These are phyloP conservation scores for Salpingus planirostris DNA, from an alignment of 2,888 invertebrate genomes.

Conservation along the genomic window DNA sequence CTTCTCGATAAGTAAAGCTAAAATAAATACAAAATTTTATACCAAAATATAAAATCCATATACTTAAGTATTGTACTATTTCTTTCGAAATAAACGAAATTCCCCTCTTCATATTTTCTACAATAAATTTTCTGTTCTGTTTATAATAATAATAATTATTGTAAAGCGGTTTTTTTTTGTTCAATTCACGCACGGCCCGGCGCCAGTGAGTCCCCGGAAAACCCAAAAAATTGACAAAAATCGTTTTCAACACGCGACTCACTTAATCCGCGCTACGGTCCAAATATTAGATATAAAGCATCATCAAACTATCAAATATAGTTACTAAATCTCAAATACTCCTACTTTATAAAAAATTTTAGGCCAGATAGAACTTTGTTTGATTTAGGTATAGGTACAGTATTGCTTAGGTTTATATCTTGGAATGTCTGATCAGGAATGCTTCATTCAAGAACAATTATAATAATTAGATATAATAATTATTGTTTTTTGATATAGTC, in stretches of 20 bases:
- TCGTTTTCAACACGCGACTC: slow-evolving; percentile 14
- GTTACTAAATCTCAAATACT: slow-evolving; percentile 13
- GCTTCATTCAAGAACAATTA: no score
- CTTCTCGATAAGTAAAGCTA: slow-evolving; percentile 26
- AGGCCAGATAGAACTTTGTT: slow-evolving; percentile 25
- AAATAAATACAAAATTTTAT: slow-evolving; percentile 30
- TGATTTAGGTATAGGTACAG: slow-evolving; percentile 30
- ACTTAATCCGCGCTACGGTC: slow-evolving; percentile 11
- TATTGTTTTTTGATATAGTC: slow-evolving; percentile 14
- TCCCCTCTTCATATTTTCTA: slow-evolving; percentile 6
- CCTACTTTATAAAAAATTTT: slow-evolving; percentile 26
- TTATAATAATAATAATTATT: no score
- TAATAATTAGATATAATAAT: slow-evolving; percentile 5
- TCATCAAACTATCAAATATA: slow-evolving; percentile 1
- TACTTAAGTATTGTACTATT: slow-evolving; percentile 41
- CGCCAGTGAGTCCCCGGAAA: slow-evolving; percentile 22
- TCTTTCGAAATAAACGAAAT: slow-evolving; percentile 24
- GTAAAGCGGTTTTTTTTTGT: slow-evolving; percentile 8
- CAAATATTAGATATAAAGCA: neutral
- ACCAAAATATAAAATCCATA: slow-evolving; percentile 39
- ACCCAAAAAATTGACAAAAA: slow-evolving; percentile 17
- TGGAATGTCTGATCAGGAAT: slow-evolving; percentile 35
- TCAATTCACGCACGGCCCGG: slow-evolving; percentile 8
- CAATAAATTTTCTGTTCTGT: no score
- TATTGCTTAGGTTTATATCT: slow-evolving; percentile 29